Evolutionary conservation across 2,888 invertebrate species (phyloP).

Genomic region (Philereme vetulata): DNA sequence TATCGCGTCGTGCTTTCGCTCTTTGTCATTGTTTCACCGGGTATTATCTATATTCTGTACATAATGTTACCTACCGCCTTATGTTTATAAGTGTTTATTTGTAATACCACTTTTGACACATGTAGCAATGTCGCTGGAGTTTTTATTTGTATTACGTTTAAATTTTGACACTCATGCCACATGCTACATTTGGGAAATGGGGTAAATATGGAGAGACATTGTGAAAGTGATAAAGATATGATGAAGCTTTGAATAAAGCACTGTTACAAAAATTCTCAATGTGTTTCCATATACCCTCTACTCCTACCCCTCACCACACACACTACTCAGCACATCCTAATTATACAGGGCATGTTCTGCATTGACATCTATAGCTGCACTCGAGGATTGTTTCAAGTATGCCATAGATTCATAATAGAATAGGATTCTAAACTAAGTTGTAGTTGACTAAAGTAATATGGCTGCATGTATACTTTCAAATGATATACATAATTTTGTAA

Average conservation of each 20-base stretch:
- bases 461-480: constrained; percentile 1
- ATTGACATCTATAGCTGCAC: constrained; percentile 6
- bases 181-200: constrained; percentile 85
- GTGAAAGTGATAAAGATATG: constrained; percentile 85
- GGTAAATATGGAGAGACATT: constrained; percentile 89
- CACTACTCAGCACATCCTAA: constrained; percentile 19
- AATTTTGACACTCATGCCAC: constrained; percentile 77
- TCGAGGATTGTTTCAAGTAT: not conserved
- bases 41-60: constrained; percentile 76
- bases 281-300: constrained; percentile 85
- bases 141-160: constrained; percentile 71
- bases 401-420: not conserved
- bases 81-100: constrained; percentile 82
- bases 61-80: constrained; percentile 79
- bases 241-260: constrained; percentile 87
- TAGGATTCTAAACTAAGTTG: not conserved
- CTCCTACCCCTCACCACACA: constrained; percentile 52
- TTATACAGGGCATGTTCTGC: constrained; percentile 1
- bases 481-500: not conserved
- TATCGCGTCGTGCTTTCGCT: constrained; percentile 65
- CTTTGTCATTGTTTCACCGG: constrained; percentile 81
- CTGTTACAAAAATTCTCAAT: constrained; percentile 87
- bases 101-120: constrained; percentile 85
- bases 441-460: not conserved
- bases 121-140: constrained; percentile 83